phyloP scores from a whole-genome alignment of 2,797 vertebrate species.

The Linurgus olivaceus region DNA sequence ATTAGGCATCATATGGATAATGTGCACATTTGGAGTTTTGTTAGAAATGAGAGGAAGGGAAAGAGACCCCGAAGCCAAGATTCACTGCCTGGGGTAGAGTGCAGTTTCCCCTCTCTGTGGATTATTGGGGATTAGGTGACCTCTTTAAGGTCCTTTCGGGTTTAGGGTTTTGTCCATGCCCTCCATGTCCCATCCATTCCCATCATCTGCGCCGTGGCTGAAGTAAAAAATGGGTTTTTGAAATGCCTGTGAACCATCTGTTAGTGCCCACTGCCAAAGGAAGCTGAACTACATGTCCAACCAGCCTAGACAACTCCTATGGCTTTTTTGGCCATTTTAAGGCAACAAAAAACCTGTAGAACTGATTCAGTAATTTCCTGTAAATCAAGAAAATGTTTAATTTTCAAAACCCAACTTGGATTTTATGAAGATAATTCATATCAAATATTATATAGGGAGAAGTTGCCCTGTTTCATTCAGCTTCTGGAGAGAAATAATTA shows the following conservation, averaged over 20 bases:
- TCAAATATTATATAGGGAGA: constrained; percentile 15
- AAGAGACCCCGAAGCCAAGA: not conserved
- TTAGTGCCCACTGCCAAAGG: not conserved
- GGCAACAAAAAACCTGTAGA: not conserved
- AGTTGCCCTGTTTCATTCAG: not conserved
- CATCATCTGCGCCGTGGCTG: accelerated
- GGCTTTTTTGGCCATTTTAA: not conserved
- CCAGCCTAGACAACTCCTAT: not conserved
- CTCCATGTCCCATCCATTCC: not conserved
- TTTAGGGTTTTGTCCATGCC: not conserved
- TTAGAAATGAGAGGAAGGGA: not conserved
- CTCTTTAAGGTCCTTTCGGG: not conserved
- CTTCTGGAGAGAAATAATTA: constrained; percentile 53
- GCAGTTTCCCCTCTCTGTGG: not conserved
- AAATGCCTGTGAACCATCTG: not conserved
- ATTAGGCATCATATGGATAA: not conserved
- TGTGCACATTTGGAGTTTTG: not conserved
- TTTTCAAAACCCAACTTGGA: constrained; percentile 13
- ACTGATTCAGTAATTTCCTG: not conserved
- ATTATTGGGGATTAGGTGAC: not conserved
- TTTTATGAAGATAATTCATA: constrained; percentile 5
- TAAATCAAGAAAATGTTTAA: not conserved
- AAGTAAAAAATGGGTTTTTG: not conserved
- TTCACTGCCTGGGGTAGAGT: not conserved
- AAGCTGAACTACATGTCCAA: not conserved